These are phyloP conservation scores for Potamarius usumacintae DNA, from an alignment of 2,113 vertebrate genomes.

Conservation along the genomic window DNA sequence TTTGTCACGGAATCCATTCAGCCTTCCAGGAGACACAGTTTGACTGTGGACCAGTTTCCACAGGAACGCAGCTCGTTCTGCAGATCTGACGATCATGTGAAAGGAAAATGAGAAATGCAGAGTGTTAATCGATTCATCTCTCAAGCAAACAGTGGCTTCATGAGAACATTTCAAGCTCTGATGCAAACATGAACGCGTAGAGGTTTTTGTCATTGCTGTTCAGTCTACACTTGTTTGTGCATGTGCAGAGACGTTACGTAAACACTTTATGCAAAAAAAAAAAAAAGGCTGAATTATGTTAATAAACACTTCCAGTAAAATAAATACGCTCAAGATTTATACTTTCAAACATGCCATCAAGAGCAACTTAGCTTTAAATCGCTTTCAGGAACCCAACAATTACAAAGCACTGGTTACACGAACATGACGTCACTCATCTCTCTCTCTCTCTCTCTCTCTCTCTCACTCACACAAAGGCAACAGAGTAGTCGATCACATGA, in stretches of 20 bases:
- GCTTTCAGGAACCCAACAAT: not conserved
- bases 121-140: not conserved
- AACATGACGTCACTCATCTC: not conserved
- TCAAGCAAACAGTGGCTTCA: not conserved
- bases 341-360: slow-evolving; percentile 22
- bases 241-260: not conserved
- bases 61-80: not conserved
- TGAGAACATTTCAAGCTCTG: not conserved
- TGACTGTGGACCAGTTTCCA: not conserved
- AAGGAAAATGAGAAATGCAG: not conserved
- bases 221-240: not conserved
- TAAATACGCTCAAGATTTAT: not conserved
- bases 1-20: slow-evolving; percentile 73
- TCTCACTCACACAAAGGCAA: slow-evolving; percentile 3
- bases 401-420: slow-evolving; percentile 23
- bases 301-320: slow-evolving; percentile 13
- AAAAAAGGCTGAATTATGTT: not conserved
- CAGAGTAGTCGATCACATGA: slow-evolving; percentile 22
- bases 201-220: not conserved
- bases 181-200: not conserved
- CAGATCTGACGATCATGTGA: not conserved
- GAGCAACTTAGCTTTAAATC: slow-evolving; percentile 6
- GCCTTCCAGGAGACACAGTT: slow-evolving; percentile 55
- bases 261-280: not conserved
- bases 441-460: too few species aligned